Percentiles rank a stretch among this genome's conserved stretches.
Evolutionary conservation across 1,140 invertebrate species (phyloP).

Genomic region (Triops cancriformis): DNA sequence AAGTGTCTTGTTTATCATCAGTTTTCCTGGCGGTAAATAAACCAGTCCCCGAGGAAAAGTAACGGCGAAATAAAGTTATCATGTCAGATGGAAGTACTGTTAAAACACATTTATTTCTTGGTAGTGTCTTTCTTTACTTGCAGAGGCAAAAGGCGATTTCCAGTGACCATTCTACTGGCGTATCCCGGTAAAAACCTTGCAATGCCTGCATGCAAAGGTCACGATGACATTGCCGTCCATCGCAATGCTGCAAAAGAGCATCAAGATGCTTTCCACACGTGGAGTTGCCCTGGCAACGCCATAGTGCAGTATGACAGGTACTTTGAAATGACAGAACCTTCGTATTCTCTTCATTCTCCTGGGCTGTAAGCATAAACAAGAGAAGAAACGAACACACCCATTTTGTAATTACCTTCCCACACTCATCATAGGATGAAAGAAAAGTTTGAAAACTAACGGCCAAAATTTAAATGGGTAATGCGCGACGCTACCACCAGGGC

Average conservation of each 20-base stretch:
- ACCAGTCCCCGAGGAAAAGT: not conserved
- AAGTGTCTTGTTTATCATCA: conserved; percentile 67
- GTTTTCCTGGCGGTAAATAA: conserved; percentile 54
- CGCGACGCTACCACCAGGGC: conserved; percentile 3
- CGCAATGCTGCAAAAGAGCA: conserved; percentile 70
- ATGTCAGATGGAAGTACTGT: not conserved
- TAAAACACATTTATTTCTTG: not conserved
- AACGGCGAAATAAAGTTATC: not conserved
- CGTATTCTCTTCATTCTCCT: not conserved
- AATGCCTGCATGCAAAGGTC: conserved; percentile 80
- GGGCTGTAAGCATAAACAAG: conserved; percentile 14
- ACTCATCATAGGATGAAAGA: no score
- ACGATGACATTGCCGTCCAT: conserved; percentile 56
- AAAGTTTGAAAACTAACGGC: not conserved
- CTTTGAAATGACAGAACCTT: conserved; percentile 48
- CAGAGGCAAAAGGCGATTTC: conserved; percentile 85
- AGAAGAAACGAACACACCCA: not conserved
- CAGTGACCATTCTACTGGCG: conserved; percentile 64
- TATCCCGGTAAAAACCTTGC: conserved; percentile 70
- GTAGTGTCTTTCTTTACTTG: conserved; percentile 60
- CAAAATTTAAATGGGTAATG: not conserved
- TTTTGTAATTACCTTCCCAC: no score
- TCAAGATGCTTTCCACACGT: conserved; percentile 59
- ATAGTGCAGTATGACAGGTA: conserved; percentile 65
- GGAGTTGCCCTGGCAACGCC: conserved; percentile 62